Percentiles rank a stretch among this genome's conserved stretches.
Conservation (phyloP, 64 coral and sea anemone genomes). For the Montipora foliosa region DNA sequence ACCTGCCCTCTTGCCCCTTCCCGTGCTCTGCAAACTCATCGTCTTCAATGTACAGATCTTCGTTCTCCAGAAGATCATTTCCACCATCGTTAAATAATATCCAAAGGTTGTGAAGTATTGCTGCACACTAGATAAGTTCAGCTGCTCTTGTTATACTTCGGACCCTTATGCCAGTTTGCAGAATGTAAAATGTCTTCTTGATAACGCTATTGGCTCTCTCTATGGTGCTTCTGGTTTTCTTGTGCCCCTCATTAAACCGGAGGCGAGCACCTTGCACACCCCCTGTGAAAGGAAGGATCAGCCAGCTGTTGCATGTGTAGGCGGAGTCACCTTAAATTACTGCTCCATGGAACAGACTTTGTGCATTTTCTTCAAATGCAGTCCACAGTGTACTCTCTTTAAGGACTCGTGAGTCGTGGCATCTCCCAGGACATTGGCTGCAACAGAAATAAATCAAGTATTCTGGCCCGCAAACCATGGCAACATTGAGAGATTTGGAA, state of each 20-base stretch:
- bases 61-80: constrained; percentile 24
- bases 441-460: constrained; percentile 59
- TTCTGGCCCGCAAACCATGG: constrained; percentile 60
- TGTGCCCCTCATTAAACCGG: constrained; percentile 44
- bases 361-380: constrained; percentile 64
- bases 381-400: constrained; percentile 61
- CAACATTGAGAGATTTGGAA: constrained; percentile 23
- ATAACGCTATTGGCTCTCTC: constrained; percentile 40
- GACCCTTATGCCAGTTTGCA: constrained; percentile 64
- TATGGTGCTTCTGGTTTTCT: constrained; percentile 52
- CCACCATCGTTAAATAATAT: constrained; percentile 61
- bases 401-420: constrained; percentile 54
- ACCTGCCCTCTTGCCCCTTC: neutral
- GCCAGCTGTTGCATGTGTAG: constrained; percentile 41
- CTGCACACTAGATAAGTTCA: constrained; percentile 67
- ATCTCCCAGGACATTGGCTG: constrained; percentile 58
- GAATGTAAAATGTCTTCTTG: constrained; percentile 64
- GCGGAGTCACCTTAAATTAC: constrained; percentile 32
- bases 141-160: constrained; percentile 57
- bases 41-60: neutral
- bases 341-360: constrained; percentile 52
- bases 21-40: neutral
- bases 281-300: constrained; percentile 61
- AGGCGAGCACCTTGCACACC: constrained; percentile 29
- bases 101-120: constrained; percentile 59